Evolutionary conservation across 1,140 invertebrate species (phyloP), one percentile per base, ranked within the genome.

Genomic region (Neodiprion lecontei): DNA sequence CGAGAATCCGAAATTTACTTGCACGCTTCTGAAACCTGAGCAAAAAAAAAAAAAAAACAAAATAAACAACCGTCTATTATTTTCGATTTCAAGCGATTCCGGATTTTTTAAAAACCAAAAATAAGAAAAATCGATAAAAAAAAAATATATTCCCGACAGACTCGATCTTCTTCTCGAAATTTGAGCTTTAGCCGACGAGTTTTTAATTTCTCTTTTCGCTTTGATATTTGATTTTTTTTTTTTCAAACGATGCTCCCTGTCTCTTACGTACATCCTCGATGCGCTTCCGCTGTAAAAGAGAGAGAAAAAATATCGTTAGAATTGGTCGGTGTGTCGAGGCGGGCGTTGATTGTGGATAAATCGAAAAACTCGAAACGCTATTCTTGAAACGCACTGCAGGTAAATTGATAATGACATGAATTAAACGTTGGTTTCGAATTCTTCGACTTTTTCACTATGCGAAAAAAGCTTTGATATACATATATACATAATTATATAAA

Each of bases 181-280:
- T 65, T 65, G 17, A 65, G 9, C 72, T 67, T 47, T 23, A n/a
- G 49, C 17, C 69, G 61, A 65, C 17, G 48, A 73, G 53, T 40
- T 69, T 69, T 68, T 65, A 72, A 61, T 76, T 28, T 65, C 23
- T 21, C 74, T 50, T 71, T 48, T 23, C 12, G 17, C 14, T 40
- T 61, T 72, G 21, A 53, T 68, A 65, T 75, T 23, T 76, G 48
- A 69, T 21, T 50, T 74, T 21, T 21, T 40, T 40, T 40, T 40
- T 40, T 40, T 40, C 28, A 40, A 40, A 67, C 48, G 72, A 66
- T 75, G 28, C 72, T 66, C 72, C 5, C n/a, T 77, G 72, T 85
- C 81, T 81, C 76, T 84, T 90, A 90, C 89, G 86, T 91, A 90
- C 90, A 90, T 91, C 89, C 83, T 91, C 90, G 79, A 91, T 82